Base-by-base conservation (phyloP, 2,888 invertebrate species). In the Acanthosepion lycidas region DNA sequence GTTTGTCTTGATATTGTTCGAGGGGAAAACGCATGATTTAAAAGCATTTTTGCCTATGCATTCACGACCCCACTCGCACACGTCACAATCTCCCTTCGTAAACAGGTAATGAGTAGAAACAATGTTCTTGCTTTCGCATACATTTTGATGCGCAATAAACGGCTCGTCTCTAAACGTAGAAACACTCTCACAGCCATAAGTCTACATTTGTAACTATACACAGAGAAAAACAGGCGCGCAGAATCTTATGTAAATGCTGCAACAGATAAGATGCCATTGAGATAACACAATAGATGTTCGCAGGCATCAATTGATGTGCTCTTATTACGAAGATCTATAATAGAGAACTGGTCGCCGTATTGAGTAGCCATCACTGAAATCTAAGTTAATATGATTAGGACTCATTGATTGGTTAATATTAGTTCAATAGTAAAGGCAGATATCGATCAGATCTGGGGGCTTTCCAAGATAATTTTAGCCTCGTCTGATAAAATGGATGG, bases 401-500 rank as follows among this genome's bases (percentile, higher is more conserved):
- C 78, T 33, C 78, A 33, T 59, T 78, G 78, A 78, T 78, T 78
- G 78, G 78, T 78, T 78, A 78, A 78, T 78, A 78, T 78, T 78
- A 78, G 78, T 78, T 78, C 78, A 78, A 78, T 78, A 78, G 78
- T 78, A 33, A n/a, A 78, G 78, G 78, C n/a, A 33, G 78, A 78
- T 78, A 78, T 78, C 78, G 78, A 78, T 78, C 78, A 78, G 33
- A 33, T 78, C 78, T 78, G 78, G 15, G n/a, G n/a, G 78, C 33
- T 33, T 78, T 8, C n/a, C 12, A 78, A 78, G 78, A 78, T 78
- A 78, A 78, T 78, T 78, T n/a, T 78, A 78, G 78, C 78, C 78
- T 78, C 78, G 78, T 0, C 33, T 78, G 78, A 78, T 78, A 33
- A 78, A 78, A 18, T n/a, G n/a, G n/a, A n/a, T 78, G 78, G n/a